phyloP scores from a whole-genome alignment of 2,797 vertebrate species.

The Fundulus diaphanus region DNA sequence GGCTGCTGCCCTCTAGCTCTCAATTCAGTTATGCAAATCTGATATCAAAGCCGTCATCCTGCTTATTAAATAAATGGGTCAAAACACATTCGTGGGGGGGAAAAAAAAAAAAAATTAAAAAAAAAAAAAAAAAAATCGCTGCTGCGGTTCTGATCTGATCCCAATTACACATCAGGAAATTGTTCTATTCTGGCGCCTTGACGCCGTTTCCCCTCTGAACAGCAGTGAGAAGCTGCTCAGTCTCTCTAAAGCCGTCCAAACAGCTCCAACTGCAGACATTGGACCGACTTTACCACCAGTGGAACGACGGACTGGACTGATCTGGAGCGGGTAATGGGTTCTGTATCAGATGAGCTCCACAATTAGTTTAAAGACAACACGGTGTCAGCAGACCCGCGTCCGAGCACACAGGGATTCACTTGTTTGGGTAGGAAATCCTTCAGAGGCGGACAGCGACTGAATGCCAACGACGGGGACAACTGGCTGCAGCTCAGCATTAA shows the following conservation, averaged over 20 bases:
- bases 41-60: slow-evolving; percentile 57
- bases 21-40: slow-evolving; percentile 48
- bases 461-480: slow-evolving; percentile 4
- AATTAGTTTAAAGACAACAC: slow-evolving; percentile 40
- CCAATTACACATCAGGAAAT: neutral
- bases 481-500: neutral
- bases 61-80: slow-evolving; percentile 50
- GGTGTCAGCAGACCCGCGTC: slow-evolving; percentile 15
- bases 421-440: slow-evolving; percentile 20
- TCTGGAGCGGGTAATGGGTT: slow-evolving; percentile 42
- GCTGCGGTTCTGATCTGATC: slow-evolving; percentile 34
- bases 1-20: slow-evolving; percentile 14
- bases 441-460: neutral
- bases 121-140: too few relatives aligned
- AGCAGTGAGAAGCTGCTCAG: neutral
- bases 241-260: slow-evolving; percentile 11
- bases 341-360: slow-evolving; percentile 35
- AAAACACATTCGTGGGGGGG: slow-evolving; percentile 22
- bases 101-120: too few relatives aligned
- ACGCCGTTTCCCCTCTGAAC: neutral
- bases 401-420: slow-evolving; percentile 10
- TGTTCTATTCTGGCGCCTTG: neutral
- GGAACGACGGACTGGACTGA: slow-evolving; percentile 44
- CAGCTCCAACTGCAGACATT: neutral
- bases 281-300: slow-evolving; percentile 27